Evolutionary conservation across 1,140 invertebrate genomes (phyloP).

Genomic region (Drosophila seguyi): DNA sequence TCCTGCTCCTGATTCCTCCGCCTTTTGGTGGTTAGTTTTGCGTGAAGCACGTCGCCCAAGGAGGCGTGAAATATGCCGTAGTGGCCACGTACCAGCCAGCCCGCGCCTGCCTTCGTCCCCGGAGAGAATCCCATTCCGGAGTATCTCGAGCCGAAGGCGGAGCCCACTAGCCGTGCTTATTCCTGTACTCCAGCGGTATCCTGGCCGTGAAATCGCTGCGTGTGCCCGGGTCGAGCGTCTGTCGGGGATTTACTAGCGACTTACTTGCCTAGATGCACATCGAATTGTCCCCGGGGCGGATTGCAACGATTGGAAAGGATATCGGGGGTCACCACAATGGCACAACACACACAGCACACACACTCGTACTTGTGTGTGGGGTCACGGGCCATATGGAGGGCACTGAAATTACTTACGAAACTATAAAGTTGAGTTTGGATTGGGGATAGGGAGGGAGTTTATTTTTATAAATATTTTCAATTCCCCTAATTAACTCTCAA

Average conservation of each 20-base stretch:
- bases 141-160: slow-evolving; percentile 22
- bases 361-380: slow-evolving; percentile 5
- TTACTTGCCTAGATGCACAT: slow-evolving; percentile 58
- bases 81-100: slow-evolving; percentile 33
- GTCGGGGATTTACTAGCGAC: slow-evolving; percentile 53
- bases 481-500: neutral
- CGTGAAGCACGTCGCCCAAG: slow-evolving; percentile 45
- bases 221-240: slow-evolving; percentile 39
- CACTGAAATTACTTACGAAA: neutral
- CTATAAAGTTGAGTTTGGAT: neutral
- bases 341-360: neutral
- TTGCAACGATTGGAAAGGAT: too few relatives aligned
- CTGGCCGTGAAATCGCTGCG: slow-evolving; percentile 65
- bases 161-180: neutral
- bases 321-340: slow-evolving; percentile 13
- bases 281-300: slow-evolving; percentile 36
- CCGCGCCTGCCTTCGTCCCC: slow-evolving; percentile 1
- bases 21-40: slow-evolving; percentile 64
- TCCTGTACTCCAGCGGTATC: slow-evolving; percentile 34
- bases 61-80: slow-evolving; percentile 74
- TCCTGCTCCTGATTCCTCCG: slow-evolving; percentile 8
- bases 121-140: neutral
- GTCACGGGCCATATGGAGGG: neutral
- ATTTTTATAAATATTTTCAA: too few relatives aligned
- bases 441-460: too few relatives aligned